These are phyloP conservation scores for Cervus canadensis DNA, from an alignment of 2,113 vertebrate genomes.

Conservation along the genomic window DNA sequence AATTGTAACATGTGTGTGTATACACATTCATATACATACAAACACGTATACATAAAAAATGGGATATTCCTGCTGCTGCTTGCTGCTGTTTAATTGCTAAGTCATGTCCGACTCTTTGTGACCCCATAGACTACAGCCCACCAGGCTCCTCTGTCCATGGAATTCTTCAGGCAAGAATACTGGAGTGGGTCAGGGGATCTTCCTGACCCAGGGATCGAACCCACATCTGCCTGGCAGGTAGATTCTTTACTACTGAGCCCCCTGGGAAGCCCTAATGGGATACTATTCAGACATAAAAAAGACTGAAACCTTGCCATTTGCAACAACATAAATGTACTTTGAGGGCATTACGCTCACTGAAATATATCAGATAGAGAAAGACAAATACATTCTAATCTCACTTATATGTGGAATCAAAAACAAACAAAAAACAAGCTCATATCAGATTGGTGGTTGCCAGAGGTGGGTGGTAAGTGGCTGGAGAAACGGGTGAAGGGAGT, in stretches of 20 bases:
- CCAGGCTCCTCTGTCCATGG: background rate
- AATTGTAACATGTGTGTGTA: background rate
- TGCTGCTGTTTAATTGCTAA: background rate
- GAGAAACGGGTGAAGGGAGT: background rate
- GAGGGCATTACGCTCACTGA: background rate
- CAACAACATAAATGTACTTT: background rate
- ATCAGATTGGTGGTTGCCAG: background rate
- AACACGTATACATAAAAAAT: background rate
- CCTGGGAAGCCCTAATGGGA: background rate
- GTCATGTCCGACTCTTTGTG: background rate
- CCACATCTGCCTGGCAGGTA: background rate
- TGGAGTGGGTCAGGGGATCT: background rate
- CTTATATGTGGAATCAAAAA: background rate
- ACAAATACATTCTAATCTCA: background rate
- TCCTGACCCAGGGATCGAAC: background rate
- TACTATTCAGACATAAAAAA: background rate
- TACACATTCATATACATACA: background rate
- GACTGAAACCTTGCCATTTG: background rate
- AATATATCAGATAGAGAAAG: background rate
- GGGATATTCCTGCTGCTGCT: background rate
- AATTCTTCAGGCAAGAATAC: background rate
- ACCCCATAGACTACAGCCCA: background rate
- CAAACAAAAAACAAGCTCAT: background rate
- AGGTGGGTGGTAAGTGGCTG: background rate
- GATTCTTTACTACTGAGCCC: background rate